Evolutionary conservation across 2,888 invertebrate genomes (phyloP).

Genomic region (Coremacera marginata): DNA sequence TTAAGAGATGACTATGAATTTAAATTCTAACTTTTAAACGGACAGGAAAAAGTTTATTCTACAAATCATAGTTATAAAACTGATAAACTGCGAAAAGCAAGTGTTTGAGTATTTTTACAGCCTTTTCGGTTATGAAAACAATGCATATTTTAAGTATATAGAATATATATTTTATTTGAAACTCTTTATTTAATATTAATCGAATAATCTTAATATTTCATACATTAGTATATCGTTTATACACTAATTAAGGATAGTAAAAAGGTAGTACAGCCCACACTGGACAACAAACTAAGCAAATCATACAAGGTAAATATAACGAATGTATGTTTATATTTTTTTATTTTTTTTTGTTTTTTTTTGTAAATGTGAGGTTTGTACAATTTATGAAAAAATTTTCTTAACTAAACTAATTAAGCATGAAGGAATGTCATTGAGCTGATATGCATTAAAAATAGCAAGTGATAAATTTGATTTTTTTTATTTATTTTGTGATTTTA

Average conservation of each 20-base stretch:
- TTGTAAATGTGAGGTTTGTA: too few species aligned
- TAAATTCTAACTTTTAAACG: too few species aligned
- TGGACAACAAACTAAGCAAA: constrained; percentile 13
- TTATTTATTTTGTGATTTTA: background rate
- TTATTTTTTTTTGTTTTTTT: too few species aligned
- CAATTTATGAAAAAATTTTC: background rate
- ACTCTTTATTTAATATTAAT: constrained; percentile 30
- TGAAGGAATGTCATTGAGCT: constrained; percentile 32
- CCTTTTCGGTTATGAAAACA: background rate
- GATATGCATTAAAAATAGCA: constrained; percentile 23
- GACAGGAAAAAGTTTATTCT: too few species aligned
- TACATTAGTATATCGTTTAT: constrained; percentile 28
- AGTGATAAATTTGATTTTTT: background rate
- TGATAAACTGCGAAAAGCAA: too few species aligned
- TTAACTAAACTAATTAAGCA: constrained; percentile 17
- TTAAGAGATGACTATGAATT: too few species aligned
- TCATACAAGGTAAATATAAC: background rate
- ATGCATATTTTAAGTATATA: constrained; percentile 11
- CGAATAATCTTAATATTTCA: constrained; percentile 27
- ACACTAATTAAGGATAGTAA: constrained; percentile 29
- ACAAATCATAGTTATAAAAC: too few species aligned
- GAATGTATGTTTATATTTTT: background rate
- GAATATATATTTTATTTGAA: constrained; percentile 37
- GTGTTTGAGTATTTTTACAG: too few species aligned
- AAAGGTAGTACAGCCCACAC: background rate